Evolutionary conservation across 2,888 invertebrate genomes (phyloP).

Genomic region (Sinodicranocentrus sp.): DNA sequence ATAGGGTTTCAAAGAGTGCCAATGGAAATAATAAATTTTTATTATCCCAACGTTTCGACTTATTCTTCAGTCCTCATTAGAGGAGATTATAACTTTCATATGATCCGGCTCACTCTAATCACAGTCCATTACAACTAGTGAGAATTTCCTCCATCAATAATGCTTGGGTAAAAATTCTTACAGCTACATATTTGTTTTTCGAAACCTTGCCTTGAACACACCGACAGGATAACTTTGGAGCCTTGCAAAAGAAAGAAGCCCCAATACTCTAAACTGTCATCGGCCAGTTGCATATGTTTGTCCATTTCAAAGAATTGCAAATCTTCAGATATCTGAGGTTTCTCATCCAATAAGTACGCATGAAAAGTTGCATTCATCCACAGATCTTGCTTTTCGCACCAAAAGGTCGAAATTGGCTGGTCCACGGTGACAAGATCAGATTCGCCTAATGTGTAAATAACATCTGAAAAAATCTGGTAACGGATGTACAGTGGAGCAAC

Average conservation of each 20-base stretch:
- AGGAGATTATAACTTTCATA: background rate
- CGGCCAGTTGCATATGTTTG: slow-evolving; percentile 90
- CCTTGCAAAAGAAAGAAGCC: slow-evolving; percentile 90
- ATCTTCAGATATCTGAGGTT: slow-evolving; percentile 84
- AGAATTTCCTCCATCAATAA: no score
- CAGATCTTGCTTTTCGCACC: slow-evolving; percentile 87
- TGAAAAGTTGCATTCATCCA: slow-evolving; percentile 86
- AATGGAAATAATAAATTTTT: no score
- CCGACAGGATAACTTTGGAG: slow-evolving; percentile 87
- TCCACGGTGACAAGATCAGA: slow-evolving; percentile 91
- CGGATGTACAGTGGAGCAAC: slow-evolving; percentile 88
- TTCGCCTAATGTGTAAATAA: slow-evolving; percentile 88
- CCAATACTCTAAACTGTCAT: slow-evolving; percentile 93
- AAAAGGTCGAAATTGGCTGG: slow-evolving; percentile 89
- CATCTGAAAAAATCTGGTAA: slow-evolving; percentile 87
- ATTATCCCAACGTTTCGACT: no score
- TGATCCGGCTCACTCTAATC: background rate
- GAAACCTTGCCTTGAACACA: slow-evolving; percentile 85
- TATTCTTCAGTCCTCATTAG: background rate
- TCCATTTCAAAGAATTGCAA: slow-evolving; percentile 87
- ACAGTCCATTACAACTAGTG: background rate
- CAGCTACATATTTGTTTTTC: no score
- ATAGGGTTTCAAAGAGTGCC: no score
- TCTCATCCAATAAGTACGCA: slow-evolving; percentile 86
- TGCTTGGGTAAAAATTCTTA: no score